These are phyloP conservation scores for Amphiduros pacificus DNA, from an alignment of 2,888 invertebrate species.

Conservation along the genomic window DNA sequence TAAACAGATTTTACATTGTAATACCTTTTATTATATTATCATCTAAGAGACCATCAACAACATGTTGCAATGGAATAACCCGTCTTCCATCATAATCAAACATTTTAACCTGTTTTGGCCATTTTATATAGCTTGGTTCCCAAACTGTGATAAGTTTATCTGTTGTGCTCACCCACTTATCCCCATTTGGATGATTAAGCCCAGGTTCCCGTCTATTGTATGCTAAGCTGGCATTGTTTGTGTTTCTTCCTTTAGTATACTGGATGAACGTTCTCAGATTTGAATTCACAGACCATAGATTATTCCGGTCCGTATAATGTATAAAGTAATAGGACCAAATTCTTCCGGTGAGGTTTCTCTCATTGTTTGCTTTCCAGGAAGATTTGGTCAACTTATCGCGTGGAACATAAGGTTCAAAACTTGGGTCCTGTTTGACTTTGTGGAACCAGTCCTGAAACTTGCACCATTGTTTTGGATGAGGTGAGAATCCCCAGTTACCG, in stretches of 20 bases:
- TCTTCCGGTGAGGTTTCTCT: neutral
- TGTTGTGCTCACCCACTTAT: too few species aligned
- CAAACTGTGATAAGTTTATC: too few species aligned
- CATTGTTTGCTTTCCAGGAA: neutral
- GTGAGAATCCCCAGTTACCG: neutral
- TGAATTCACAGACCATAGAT: neutral
- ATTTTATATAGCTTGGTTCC: too few species aligned
- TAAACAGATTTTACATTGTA: too few species aligned
- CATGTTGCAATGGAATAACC: too few species aligned
- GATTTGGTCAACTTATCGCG: neutral
- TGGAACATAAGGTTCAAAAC: neutral
- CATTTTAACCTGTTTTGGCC: too few species aligned
- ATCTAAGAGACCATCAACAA: too few species aligned
- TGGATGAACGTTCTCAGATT: neutral
- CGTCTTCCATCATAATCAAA: too few species aligned
- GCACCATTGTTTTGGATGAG: neutral
- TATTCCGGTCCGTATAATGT: neutral
- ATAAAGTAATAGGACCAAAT: conserved; percentile 5
- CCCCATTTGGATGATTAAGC: too few species aligned
- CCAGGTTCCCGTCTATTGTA: too few species aligned
- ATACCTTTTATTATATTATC: too few species aligned
- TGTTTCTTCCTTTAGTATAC: neutral
- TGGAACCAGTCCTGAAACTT: conserved; percentile 9
- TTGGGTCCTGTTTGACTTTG: neutral
- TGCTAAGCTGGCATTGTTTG: too few species aligned